Evolutionary conservation across 2,113 vertebrate genomes (phyloP).

Genomic region (Bubo blakistoni): DNA sequence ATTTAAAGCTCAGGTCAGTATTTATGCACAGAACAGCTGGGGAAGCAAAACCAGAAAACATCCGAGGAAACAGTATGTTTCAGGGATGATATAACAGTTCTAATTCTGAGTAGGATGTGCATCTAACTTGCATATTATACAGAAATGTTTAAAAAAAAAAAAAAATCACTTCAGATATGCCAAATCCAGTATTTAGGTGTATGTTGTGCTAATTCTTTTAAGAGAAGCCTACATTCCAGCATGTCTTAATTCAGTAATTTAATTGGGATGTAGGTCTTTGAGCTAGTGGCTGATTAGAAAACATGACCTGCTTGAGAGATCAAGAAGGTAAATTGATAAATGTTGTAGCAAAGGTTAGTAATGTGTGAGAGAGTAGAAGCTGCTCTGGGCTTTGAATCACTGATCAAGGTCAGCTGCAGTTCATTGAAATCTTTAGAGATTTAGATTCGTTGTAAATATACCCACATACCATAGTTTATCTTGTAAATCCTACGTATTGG

Average conservation of each 20-base stretch:
- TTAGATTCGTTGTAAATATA: slow-evolving; percentile 63
- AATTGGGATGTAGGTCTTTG: slow-evolving; percentile 79
- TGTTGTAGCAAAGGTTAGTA: slow-evolving; percentile 82
- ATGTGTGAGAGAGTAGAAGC: slow-evolving; percentile 78
- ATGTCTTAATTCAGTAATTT: slow-evolving; percentile 73
- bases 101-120: neutral
- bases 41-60: slow-evolving; percentile 22
- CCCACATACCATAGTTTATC: slow-evolving; percentile 37
- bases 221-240: slow-evolving; percentile 69
- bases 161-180: neutral
- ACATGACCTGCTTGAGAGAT: slow-evolving; percentile 96
- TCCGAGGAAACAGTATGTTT: neutral
- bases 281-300: slow-evolving; percentile 85
- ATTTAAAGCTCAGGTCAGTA: slow-evolving; percentile 34
- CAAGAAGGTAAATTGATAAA: slow-evolving; percentile 95
- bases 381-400: slow-evolving; percentile 79
- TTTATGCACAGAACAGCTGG: neutral
- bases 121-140: neutral
- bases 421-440: slow-evolving; percentile 84
- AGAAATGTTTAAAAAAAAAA: neutral
- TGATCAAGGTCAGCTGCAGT: slow-evolving; percentile 89
- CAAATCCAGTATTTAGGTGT: neutral
- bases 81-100: neutral
- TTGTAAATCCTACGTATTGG: slow-evolving; percentile 34
- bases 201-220: slow-evolving; percentile 26